Evolutionary conservation across 30 jellyfish, hydroid and myxozoan species (phyloP).

Genomic region (Turritopsis rubra): DNA sequence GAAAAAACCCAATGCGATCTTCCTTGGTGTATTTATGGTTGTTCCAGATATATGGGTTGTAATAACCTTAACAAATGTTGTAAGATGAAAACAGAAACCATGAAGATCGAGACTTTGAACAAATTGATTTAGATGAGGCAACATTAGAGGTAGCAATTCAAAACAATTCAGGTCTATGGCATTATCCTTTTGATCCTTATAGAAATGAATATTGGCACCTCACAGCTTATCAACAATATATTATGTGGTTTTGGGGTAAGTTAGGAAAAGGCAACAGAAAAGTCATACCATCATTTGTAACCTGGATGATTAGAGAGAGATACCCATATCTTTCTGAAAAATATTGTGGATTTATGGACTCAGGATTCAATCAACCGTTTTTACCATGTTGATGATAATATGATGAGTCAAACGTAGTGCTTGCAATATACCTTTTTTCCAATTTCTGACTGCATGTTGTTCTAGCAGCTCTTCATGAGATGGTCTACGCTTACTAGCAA

Average conservation of each 20-base stretch:
- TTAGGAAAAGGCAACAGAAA: slow-evolving; percentile 35
- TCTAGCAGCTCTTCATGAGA: no score
- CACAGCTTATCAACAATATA: slow-evolving; percentile 42
- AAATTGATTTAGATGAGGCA: slow-evolving; percentile 14
- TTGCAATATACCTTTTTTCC: no score
- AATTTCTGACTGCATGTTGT: no score
- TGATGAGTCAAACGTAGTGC: no score
- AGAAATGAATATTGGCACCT: slow-evolving; percentile 32
- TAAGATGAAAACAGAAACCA: no score
- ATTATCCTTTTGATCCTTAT: slow-evolving; percentile 36
- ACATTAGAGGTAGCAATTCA: slow-evolving; percentile 36
- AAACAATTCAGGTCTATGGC: not conserved
- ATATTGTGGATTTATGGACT: slow-evolving; percentile 38
- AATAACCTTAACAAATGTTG: not conserved
- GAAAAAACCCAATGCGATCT: no score
- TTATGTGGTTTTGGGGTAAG: slow-evolving; percentile 38
- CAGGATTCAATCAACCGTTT: no score
- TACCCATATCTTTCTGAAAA: slow-evolving; percentile 22
- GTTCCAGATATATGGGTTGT: no score
- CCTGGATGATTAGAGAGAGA: slow-evolving; percentile 15
- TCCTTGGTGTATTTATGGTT: no score
- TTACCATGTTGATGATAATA: no score
- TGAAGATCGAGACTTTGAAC: slow-evolving; percentile 25
- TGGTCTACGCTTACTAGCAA: no score
- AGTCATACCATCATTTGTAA: slow-evolving; percentile 40